A percentile compares a stretch with the other conserved stretches of the same genome.
Conservation (phyloP, 2,888 invertebrate genomes). For the Sepiola atlantica region DNA sequence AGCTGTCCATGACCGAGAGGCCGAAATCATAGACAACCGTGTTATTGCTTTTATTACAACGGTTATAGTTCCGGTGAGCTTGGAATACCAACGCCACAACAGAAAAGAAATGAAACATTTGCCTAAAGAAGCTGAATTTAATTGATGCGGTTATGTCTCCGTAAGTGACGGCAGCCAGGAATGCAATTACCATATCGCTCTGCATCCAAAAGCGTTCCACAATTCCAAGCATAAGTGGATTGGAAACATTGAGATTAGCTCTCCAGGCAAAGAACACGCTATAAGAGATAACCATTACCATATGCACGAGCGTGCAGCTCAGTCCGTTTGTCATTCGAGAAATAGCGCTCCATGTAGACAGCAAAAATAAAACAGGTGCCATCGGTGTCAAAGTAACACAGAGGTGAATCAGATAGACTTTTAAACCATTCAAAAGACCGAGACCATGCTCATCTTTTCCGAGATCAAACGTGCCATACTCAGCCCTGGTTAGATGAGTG, state of each 20-base stretch:
- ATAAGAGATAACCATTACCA: conserved; percentile 61
- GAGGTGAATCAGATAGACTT: conserved; percentile 59
- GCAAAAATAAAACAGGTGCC: conserved; percentile 54
- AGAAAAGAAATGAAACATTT: conserved; percentile 33
- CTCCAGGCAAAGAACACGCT: conserved; percentile 69
- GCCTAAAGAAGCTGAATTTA: not conserved
- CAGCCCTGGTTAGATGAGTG: conserved; percentile 67
- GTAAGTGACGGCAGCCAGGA: conserved; percentile 64
- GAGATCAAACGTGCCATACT: conserved; percentile 72
- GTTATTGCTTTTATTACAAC: conserved; percentile 68
- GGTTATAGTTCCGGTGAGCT: conserved; percentile 57
- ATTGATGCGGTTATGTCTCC: conserved; percentile 52
- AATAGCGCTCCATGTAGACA: conserved; percentile 48
- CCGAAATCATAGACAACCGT: conserved; percentile 69
- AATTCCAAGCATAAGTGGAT: conserved; percentile 69
- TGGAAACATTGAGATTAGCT: conserved; percentile 69
- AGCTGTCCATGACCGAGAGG: conserved; percentile 57
- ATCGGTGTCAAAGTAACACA: conserved; percentile 57
- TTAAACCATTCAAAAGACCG: conserved; percentile 57
- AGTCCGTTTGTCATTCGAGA: conserved; percentile 58
- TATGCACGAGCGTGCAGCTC: not conserved
- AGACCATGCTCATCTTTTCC: conserved; percentile 60
- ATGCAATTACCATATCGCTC: conserved; percentile 64
- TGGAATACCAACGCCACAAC: not conserved
- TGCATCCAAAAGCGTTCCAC: conserved; percentile 74